Conservation (phyloP, 30 jellyfish, hydroid and myxozoan species). For the Chrysaora quinquecirrha region DNA sequence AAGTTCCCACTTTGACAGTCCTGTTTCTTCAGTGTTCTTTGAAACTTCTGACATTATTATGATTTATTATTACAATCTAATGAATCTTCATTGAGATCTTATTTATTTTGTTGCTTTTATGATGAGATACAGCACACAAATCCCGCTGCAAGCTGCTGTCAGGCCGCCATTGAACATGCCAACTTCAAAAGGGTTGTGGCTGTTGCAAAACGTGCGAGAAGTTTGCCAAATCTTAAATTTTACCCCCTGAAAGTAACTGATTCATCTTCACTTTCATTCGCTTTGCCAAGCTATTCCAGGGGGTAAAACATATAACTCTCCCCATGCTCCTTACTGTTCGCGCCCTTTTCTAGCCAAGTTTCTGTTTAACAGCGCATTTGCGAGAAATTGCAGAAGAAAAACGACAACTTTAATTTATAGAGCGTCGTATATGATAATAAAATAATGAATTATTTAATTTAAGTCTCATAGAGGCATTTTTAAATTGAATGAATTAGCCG, state of each 20-base stretch:
- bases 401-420: too few relatives aligned
- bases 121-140: not conserved
- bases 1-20: conserved; percentile 80
- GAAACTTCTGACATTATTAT: conserved; percentile 46
- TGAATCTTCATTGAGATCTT: not conserved
- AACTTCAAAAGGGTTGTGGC: not conserved
- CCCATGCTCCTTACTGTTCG: not conserved
- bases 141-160: too few relatives aligned
- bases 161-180: not conserved
- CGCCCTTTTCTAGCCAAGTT: not conserved
- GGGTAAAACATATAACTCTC: not conserved
- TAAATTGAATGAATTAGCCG: too few relatives aligned
- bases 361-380: too few relatives aligned
- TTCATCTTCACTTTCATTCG: too few relatives aligned
- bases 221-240: too few relatives aligned
- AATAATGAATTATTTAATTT: too few relatives aligned
- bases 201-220: not conserved
- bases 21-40: conserved; percentile 51
- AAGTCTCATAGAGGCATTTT: too few relatives aligned
- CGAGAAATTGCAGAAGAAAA: too few relatives aligned
- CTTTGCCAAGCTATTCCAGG: too few relatives aligned
- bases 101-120: not conserved
- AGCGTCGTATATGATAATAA: too few relatives aligned
- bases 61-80: not conserved
- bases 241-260: too few relatives aligned